A percentile compares a stretch with the other conserved stretches of the same genome.
These are phyloP conservation scores for Lasiommata megera DNA, from an alignment of 2,888 invertebrate species.

Conservation along the genomic window DNA sequence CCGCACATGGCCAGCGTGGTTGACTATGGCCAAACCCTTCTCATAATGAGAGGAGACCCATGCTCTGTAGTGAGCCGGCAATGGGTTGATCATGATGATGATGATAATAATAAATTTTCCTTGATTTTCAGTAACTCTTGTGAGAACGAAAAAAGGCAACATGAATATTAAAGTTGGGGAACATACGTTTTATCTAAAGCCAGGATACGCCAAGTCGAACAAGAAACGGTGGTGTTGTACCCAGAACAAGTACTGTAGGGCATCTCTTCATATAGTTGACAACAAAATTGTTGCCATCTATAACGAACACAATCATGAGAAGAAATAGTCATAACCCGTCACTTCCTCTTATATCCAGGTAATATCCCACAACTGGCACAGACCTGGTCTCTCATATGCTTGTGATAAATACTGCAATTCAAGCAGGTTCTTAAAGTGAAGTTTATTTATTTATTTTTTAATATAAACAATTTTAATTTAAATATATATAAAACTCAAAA, in stretches of 20 bases:
- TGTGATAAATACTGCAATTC: too few relatives aligned
- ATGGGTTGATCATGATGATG: not conserved
- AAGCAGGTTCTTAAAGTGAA: too few relatives aligned
- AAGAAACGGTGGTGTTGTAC: conserved; percentile 58
- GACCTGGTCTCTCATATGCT: too few relatives aligned
- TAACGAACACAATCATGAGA: conserved; percentile 62
- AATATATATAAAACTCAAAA: too few relatives aligned
- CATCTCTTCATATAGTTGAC: conserved; percentile 53
- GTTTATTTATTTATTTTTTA: too few relatives aligned
- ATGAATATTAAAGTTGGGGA: conserved; percentile 57
- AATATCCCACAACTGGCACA: too few relatives aligned
- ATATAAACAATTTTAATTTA: too few relatives aligned
- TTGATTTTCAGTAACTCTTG: conserved; percentile 50
- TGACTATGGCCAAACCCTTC: too few relatives aligned
- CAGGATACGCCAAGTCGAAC: conserved; percentile 44
- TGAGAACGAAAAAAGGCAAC: conserved; percentile 58
- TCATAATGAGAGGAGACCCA: too few relatives aligned
- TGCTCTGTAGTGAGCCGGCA: too few relatives aligned
- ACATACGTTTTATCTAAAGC: conserved; percentile 57
- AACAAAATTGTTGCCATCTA: conserved; percentile 59
- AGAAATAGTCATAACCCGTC: conserved; percentile 42
- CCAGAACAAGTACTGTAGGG: conserved; percentile 60
- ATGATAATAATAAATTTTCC: not conserved
- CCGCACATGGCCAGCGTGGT: too few relatives aligned
- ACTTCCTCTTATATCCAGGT: not conserved